Percentiles rank a stretch among this genome's conserved stretches.
phyloP scores from a whole-genome alignment of 2,113 vertebrate genomes.

The Leptodactylus fuscus region DNA sequence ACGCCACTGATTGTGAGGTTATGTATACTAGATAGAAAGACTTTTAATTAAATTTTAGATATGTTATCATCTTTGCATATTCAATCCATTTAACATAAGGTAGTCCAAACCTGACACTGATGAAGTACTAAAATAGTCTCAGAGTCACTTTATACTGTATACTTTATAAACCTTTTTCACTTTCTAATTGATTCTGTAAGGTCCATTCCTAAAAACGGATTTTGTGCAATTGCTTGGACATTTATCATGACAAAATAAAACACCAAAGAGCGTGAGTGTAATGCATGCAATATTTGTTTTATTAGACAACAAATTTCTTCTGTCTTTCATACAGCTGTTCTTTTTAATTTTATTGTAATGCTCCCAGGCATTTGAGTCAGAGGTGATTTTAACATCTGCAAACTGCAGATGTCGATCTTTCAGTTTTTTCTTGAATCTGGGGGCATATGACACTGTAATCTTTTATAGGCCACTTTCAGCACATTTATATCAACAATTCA shows the following conservation, averaged over 20 bases:
- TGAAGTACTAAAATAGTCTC: background rate
- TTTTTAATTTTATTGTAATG: conserved; percentile 54
- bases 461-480: conserved; percentile 34
- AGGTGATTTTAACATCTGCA: conserved; percentile 61
- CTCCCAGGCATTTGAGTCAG: conserved; percentile 52
- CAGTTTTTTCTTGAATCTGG: conserved; percentile 39
- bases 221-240: background rate
- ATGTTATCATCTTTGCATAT: no score
- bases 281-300: conserved; percentile 46
- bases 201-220: background rate
- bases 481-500: background rate
- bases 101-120: no score
- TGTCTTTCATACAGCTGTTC: conserved; percentile 40
- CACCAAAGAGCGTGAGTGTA: conserved; percentile 1
- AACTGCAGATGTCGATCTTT: conserved; percentile 61
- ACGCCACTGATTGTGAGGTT: no score
- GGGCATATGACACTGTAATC: conserved; percentile 49
- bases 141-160: background rate
- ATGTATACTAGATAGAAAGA: no score
- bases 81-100: no score
- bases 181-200: background rate
- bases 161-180: background rate
- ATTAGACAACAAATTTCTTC: conserved; percentile 34
- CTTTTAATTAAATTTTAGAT: no score
- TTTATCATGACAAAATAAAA: conserved; percentile 8